Evolutionary conservation across 2,888 invertebrate genomes (phyloP).

Genomic region (Theodoxus fluviatilis): DNA sequence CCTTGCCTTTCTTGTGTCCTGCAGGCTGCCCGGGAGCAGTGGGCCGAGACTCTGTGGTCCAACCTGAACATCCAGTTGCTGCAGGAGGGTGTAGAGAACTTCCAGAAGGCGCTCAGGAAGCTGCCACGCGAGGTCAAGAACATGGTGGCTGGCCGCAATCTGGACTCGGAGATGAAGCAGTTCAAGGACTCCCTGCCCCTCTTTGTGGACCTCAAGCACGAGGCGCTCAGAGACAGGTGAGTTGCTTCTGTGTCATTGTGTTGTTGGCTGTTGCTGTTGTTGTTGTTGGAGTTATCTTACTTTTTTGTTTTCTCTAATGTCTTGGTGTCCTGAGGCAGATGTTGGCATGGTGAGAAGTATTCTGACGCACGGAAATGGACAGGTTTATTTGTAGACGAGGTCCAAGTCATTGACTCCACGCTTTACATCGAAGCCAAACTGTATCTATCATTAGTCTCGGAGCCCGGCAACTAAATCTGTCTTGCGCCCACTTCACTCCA

Average conservation of each 20-base stretch:
- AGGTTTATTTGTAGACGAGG: too few relatives aligned
- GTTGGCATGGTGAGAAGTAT: neutral
- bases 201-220: constrained; percentile 89
- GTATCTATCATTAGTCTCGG: too few relatives aligned
- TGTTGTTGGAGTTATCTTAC: neutral
- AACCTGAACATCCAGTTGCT: constrained; percentile 85
- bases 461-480: too few relatives aligned
- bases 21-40: constrained; percentile 75
- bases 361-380: too few relatives aligned
- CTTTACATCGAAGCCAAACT: too few relatives aligned
- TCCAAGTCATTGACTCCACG: too few relatives aligned
- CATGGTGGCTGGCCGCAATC: constrained; percentile 73
- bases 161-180: constrained; percentile 86
- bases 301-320: neutral
- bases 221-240: constrained; percentile 79
- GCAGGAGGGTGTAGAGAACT: constrained; percentile 85
- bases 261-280: neutral
- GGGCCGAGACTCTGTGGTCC: constrained; percentile 88
- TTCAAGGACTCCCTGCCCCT: constrained; percentile 87
- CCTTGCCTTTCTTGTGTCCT: constrained; percentile 22
- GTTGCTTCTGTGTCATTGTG: constrained; percentile 8
- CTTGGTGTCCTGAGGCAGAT: neutral
- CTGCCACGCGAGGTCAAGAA: constrained; percentile 73
- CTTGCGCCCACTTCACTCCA: too few relatives aligned
- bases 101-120: constrained; percentile 80